phyloP scores from a whole-genome alignment of 2,888 invertebrate species.

The Microchrysa polita region DNA sequence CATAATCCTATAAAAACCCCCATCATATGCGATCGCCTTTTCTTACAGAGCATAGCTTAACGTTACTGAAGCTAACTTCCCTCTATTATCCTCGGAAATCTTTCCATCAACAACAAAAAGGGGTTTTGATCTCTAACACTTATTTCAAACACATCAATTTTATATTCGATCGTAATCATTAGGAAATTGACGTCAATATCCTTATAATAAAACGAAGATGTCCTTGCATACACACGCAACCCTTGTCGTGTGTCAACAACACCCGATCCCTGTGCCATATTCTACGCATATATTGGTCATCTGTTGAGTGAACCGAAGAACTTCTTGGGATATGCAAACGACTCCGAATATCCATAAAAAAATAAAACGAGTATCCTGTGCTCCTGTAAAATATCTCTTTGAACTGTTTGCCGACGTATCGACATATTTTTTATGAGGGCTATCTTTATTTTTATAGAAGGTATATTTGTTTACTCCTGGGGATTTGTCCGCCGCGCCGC shows the following conservation, averaged over 20 bases:
- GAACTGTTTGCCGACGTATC: constrained; percentile 27
- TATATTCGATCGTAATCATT: constrained; percentile 30
- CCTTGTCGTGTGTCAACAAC: not conserved
- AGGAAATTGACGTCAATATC: constrained; percentile 27
- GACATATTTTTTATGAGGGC: constrained; percentile 26
- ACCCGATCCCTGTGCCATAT: not conserved
- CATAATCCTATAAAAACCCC: too few species aligned
- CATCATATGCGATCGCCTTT: too few species aligned
- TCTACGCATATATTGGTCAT: too few species aligned
- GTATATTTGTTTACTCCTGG: constrained; percentile 24
- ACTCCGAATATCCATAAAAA: not conserved
- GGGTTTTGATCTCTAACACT: not conserved
- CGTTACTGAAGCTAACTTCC: too few species aligned
- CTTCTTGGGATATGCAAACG: not conserved
- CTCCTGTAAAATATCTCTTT: constrained; percentile 7
- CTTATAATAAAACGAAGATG: not conserved
- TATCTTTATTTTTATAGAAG: constrained; percentile 22
- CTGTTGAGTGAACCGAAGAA: constrained; percentile 22
- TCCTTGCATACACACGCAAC: not conserved
- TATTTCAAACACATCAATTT: constrained; percentile 16
- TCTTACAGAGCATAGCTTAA: too few species aligned
- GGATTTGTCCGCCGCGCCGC: not conserved
- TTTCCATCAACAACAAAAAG: too few species aligned
- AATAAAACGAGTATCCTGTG: too few species aligned
- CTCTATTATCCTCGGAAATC: too few species aligned